Evolutionary conservation across 2,113 vertebrate species (phyloP).

Genomic region (Trachemys scripta): DNA sequence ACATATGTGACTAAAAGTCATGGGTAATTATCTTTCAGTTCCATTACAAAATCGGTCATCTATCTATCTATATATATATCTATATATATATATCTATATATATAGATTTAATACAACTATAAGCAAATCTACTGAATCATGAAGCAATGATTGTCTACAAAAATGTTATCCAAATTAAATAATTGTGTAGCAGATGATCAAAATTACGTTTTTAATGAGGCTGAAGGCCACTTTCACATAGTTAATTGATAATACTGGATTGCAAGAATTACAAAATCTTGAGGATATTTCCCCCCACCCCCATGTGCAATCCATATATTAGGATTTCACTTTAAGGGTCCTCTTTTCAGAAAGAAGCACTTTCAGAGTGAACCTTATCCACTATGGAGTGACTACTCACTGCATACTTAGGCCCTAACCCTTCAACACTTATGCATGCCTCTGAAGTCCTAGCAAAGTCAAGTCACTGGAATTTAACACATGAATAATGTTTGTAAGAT

Average conservation of each 20-base stretch:
- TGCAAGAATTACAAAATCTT: slow-evolving; percentile 66
- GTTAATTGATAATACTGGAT: slow-evolving; percentile 55
- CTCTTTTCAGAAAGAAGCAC: slow-evolving; percentile 46
- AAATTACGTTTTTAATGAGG: slow-evolving; percentile 69
- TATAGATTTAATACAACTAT: slow-evolving; percentile 66
- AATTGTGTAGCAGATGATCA: slow-evolving; percentile 17
- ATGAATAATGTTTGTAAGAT: slow-evolving; percentile 19
- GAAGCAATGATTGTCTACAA: slow-evolving; percentile 73
- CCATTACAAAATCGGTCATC: slow-evolving; percentile 69
- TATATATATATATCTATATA: slow-evolving; percentile 65
- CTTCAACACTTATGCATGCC: slow-evolving; percentile 11
- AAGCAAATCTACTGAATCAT: slow-evolving; percentile 67
- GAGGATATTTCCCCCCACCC: slow-evolving; percentile 15
- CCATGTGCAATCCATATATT: neutral
- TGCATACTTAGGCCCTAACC: neutral
- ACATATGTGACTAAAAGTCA: slow-evolving; percentile 72
- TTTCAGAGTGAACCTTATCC: slow-evolving; percentile 45
- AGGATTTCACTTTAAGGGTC: slow-evolving; percentile 19
- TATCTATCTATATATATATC: slow-evolving; percentile 2
- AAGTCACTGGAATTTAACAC: slow-evolving; percentile 1
- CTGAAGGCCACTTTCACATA: slow-evolving; percentile 81
- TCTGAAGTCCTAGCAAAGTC: neutral
- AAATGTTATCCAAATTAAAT: slow-evolving; percentile 70
- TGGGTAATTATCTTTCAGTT: slow-evolving; percentile 57
- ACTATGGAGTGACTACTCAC: slow-evolving; percentile 20